Percentiles rank a stretch among this genome's conserved stretches.
These are phyloP conservation scores for Bugula neritina DNA, from an alignment of 2,888 invertebrate genomes.

Conservation along the genomic window DNA sequence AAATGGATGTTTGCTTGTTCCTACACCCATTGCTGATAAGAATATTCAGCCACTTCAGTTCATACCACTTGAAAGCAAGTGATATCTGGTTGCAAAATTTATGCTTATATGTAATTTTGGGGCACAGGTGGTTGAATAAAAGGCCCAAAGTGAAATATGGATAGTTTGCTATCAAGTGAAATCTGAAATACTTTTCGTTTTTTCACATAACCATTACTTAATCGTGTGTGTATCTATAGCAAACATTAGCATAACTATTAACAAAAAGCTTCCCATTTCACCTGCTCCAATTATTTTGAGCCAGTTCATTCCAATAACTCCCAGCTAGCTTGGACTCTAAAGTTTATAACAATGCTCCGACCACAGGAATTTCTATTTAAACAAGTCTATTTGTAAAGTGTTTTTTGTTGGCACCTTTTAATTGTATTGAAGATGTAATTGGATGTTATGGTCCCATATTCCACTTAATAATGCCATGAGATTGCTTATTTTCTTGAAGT, in stretches of 20 bases:
- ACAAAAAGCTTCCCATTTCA: background rate
- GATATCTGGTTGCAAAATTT: slow-evolving; percentile 6
- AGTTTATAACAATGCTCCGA: background rate
- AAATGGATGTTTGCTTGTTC: slow-evolving; percentile 16
- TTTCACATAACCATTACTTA: background rate
- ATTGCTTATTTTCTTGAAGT: background rate
- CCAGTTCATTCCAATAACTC: background rate
- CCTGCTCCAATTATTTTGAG: background rate
- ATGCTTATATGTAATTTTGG: background rate
- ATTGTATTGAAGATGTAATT: too few species aligned
- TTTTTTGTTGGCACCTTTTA: background rate
- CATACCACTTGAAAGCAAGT: slow-evolving; percentile 24
- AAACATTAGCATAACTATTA: background rate
- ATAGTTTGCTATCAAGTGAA: background rate
- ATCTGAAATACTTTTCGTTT: slow-evolving; percentile 3
- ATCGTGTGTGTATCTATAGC: background rate
- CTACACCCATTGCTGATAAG: background rate
- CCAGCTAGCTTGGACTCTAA: background rate
- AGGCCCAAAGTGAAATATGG: background rate
- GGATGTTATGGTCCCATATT: background rate
- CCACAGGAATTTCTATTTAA: background rate
- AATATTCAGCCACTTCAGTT: background rate
- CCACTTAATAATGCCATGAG: background rate
- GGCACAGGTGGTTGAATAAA: slow-evolving; percentile 18
- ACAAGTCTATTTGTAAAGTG: slow-evolving; percentile 2